Conservation (phyloP, 2,113 vertebrate genomes). For the Orycteropus afer region DNA sequence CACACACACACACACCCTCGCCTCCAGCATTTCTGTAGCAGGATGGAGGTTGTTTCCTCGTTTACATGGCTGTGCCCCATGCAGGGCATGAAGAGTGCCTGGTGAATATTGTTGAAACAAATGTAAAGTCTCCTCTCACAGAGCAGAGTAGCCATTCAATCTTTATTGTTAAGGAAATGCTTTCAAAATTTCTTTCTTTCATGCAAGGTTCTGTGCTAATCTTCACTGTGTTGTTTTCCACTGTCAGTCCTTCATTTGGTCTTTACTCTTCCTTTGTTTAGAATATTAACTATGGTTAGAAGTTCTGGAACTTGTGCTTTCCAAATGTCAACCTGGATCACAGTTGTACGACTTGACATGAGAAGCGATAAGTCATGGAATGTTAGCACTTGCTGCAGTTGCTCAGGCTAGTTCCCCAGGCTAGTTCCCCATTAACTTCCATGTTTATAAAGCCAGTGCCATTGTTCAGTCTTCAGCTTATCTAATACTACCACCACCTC, state of each 20-base stretch:
- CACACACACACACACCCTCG: too few species aligned
- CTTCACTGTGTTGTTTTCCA: not conserved
- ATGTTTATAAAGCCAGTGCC: not conserved
- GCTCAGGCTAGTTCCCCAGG: not conserved
- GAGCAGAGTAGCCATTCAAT: not conserved
- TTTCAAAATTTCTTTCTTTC: not conserved
- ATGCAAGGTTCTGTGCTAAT: not conserved
- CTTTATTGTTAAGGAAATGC: not conserved
- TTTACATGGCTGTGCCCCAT: not conserved
- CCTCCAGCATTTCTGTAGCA: not conserved
- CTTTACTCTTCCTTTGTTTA: not conserved
- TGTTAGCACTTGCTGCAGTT: not conserved
- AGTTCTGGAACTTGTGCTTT: not conserved
- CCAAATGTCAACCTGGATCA: not conserved
- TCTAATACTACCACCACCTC: not conserved
- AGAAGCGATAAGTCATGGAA: not conserved
- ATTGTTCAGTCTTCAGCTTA: not conserved
- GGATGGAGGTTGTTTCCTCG: not conserved
- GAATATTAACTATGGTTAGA: not conserved
- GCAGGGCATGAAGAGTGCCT: not conserved
- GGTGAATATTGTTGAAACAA: not conserved
- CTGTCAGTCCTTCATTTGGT: not conserved
- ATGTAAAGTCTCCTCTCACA: not conserved
- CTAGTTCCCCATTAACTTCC: not conserved
- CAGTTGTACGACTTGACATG: not conserved